A percentile compares a stretch with the other conserved stretches of the same genome.
These are phyloP conservation scores for Monodelphis domestica DNA, from an alignment of 2,797 vertebrate species.

Conservation along the genomic window DNA sequence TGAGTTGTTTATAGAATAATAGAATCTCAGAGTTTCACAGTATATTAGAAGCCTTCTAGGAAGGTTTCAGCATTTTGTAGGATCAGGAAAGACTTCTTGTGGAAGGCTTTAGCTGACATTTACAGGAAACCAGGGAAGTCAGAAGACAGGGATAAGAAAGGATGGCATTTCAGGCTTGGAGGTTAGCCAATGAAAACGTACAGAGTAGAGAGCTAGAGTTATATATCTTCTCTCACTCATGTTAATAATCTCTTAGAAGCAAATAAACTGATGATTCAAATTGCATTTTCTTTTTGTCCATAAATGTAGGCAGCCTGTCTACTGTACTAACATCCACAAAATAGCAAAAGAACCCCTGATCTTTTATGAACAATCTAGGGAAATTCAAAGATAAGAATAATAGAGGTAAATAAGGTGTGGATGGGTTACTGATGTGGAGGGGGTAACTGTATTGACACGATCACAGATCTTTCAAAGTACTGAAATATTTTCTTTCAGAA, in stretches of 20 bases:
- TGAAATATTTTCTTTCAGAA: not conserved
- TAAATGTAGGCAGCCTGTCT: not conserved
- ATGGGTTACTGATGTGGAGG: not conserved
- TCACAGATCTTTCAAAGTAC: not conserved
- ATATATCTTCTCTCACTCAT: not conserved
- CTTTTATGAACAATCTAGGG: not conserved
- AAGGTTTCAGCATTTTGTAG: not conserved
- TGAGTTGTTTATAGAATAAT: too few species aligned
- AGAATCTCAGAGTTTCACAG: too few species aligned
- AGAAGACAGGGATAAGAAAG: not conserved
- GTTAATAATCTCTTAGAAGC: not conserved
- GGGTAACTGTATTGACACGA: not conserved
- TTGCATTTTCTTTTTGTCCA: not conserved
- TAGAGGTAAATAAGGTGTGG: not conserved
- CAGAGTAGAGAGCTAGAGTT: not conserved
- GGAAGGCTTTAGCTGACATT: not conserved
- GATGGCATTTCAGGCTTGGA: not conserved
- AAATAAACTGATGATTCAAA: not conserved
- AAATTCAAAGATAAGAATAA: not conserved
- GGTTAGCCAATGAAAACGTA: not conserved
- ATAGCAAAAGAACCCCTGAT: not conserved
- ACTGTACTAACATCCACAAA: not conserved
- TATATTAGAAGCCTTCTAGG: too few species aligned
- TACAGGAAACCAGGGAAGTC: not conserved
- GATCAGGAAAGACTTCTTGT: not conserved